Conservation (phyloP, 2,113 vertebrate genomes). For the Antechinus flavipes region DNA sequence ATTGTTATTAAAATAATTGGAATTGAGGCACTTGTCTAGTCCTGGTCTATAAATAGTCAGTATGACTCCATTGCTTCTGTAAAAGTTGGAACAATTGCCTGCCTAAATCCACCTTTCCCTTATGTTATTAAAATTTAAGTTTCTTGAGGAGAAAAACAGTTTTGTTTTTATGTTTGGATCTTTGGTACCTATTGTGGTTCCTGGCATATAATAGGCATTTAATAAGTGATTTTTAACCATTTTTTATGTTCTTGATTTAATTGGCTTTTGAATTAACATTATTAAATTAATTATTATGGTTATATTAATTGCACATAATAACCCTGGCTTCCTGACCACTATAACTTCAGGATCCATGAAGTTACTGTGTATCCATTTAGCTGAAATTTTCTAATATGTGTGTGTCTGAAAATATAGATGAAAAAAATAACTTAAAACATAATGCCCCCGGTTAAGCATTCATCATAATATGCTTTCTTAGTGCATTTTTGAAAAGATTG, state of each 20-base stretch:
- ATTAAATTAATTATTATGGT: not conserved
- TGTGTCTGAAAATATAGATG: not conserved
- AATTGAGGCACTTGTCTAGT: not conserved
- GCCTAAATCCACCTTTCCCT: not conserved
- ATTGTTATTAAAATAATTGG: not conserved
- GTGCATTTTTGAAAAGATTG: not conserved
- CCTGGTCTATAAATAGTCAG: not conserved
- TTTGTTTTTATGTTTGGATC: not conserved
- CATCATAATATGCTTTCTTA: not conserved
- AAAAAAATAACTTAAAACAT: not conserved
- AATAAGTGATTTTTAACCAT: not conserved
- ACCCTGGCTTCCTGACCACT: not conserved
- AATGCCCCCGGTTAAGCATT: conserved; percentile 16
- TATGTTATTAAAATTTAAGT: not conserved
- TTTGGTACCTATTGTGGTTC: not conserved
- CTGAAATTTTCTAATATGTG: not conserved
- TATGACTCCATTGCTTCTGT: not conserved
- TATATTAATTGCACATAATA: not conserved
- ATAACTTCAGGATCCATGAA: not conserved
- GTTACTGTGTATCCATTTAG: not conserved
- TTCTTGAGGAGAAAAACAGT: not conserved
- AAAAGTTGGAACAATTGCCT: not conserved
- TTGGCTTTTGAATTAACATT: not conserved
- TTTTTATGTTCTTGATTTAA: not conserved
- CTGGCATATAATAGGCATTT: not conserved